Percentiles rank a stretch among this genome's conserved stretches.
Evolutionary conservation across 92 coral and sea anemone species (phyloP).

Genomic region (Micromussa lordhowensis): DNA sequence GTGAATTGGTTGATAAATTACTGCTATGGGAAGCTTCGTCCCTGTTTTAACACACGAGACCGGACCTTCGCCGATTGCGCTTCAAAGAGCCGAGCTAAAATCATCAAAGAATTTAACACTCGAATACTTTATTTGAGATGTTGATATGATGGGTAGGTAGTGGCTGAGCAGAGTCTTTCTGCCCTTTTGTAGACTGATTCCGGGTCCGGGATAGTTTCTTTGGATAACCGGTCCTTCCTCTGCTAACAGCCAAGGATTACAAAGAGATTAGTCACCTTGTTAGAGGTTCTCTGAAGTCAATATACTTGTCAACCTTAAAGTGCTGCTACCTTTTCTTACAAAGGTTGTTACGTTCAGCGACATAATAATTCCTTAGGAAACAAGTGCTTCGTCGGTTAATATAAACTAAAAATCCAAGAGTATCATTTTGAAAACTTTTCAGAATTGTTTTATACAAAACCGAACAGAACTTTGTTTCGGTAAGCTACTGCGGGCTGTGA

Average conservation of each 20-base stretch:
- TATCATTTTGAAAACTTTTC: neutral
- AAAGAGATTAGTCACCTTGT: conserved; percentile 51
- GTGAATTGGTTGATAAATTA: conserved; percentile 6
- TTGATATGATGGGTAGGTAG: neutral
- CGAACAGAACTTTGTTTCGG: neutral
- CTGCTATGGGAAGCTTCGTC: neutral
- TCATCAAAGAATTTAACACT: neutral
- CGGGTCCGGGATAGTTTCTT: neutral
- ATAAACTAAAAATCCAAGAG: neutral
- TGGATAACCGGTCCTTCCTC: conserved; percentile 9
- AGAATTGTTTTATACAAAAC: neutral
- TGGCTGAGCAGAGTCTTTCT: neutral
- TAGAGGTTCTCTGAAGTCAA: conserved; percentile 43
- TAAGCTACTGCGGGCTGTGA: neutral
- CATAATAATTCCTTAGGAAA: neutral
- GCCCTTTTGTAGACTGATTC: neutral
- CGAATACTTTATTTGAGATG: neutral
- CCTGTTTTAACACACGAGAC: neutral
- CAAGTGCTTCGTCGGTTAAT: neutral
- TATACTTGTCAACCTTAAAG: conserved; percentile 37
- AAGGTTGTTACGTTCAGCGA: neutral
- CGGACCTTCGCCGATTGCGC: neutral
- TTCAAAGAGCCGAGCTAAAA: neutral
- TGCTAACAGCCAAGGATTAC: conserved; percentile 32
- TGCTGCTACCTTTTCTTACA: neutral